phyloP scores from a whole-genome alignment of 2,888 invertebrate genomes.

The Drosophila multiciliata region DNA sequence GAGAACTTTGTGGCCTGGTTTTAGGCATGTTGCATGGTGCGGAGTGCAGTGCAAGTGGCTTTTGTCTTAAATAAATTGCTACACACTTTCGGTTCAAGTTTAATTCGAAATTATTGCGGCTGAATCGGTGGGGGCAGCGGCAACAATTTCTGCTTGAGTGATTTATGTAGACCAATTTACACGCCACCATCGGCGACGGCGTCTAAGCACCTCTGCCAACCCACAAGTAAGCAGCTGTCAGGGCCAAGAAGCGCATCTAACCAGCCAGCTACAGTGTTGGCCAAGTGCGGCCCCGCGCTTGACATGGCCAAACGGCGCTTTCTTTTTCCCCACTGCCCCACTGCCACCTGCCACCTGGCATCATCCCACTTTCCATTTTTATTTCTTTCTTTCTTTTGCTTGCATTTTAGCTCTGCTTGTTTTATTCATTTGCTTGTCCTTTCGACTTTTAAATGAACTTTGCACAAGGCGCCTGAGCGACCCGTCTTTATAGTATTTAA shows the following conservation, averaged over 20 bases:
- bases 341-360: too few relatives aligned
- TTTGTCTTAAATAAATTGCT: constrained; percentile 80
- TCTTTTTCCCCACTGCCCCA: constrained; percentile 10
- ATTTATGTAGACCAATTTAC: constrained; percentile 83
- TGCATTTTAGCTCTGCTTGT: constrained; percentile 34
- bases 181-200: constrained; percentile 44
- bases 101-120: constrained; percentile 74
- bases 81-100: constrained; percentile 75
- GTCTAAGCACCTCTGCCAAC: constrained; percentile 15
- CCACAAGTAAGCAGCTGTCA: constrained; percentile 42
- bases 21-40: background rate
- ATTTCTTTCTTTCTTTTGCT: constrained; percentile 31
- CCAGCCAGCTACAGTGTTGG: constrained; percentile 12
- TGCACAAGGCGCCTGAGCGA: constrained; percentile 29
- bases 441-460: constrained; percentile 79
- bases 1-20: constrained; percentile 58
- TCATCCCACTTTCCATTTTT: constrained; percentile 17
- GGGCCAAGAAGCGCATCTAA: constrained; percentile 42
- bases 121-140: constrained; percentile 19
- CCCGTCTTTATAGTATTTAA: constrained; percentile 51
- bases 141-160: constrained; percentile 79
- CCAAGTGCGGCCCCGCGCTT: constrained; percentile 34
- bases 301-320: constrained; percentile 31
- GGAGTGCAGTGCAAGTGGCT: constrained; percentile 50
- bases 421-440: constrained; percentile 77